phyloP scores from a whole-genome alignment of 2,113 vertebrate species.

The Fregata magnificens region DNA sequence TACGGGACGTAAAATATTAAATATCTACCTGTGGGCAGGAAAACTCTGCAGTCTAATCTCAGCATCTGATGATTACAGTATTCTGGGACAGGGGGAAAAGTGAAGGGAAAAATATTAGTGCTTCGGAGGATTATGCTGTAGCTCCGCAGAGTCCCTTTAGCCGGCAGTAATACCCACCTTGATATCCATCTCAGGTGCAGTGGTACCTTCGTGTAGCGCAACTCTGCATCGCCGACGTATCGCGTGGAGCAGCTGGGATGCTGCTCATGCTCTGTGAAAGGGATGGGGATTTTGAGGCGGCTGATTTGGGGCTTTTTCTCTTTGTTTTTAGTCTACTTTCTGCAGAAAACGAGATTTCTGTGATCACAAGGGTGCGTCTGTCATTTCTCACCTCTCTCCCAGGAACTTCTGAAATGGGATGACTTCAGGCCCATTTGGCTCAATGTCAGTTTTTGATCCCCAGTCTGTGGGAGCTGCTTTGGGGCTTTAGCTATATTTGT shows the following conservation, averaged over 20 bases:
- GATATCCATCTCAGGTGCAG: neutral
- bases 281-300: neutral
- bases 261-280: neutral
- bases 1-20: neutral
- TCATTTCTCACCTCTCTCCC: neutral
- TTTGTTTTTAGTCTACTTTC: neutral
- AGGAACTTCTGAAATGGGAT: neutral
- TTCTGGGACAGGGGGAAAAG: neutral
- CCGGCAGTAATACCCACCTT: neutral
- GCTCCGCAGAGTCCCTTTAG: neutral
- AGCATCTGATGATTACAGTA: no score
- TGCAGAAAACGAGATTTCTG: neutral
- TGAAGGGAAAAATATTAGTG: neutral
- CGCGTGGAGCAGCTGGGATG: neutral
- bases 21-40: neutral
- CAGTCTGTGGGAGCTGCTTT: neutral
- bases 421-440: neutral
- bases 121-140: neutral
- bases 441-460: neutral
- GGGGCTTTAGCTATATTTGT: neutral
- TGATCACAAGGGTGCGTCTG: rapidly evolving
- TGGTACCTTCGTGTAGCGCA: neutral
- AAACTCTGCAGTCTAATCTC: neutral
- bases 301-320: neutral
- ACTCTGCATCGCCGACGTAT: neutral